phyloP scores from a whole-genome alignment of 2,797 vertebrate species.

The Ataeniobius toweri region DNA sequence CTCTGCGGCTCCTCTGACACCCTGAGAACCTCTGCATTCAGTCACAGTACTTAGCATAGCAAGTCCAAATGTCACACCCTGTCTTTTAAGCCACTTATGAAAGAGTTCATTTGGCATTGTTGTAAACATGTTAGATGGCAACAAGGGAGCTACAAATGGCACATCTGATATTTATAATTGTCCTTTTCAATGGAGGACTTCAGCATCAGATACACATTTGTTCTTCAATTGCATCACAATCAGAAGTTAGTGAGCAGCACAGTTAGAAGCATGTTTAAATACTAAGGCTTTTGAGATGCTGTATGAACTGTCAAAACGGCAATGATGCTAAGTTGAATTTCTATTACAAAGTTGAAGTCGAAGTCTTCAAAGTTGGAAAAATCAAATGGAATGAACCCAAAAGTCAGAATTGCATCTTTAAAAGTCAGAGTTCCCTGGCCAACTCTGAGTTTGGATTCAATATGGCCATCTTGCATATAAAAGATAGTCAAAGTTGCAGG shows the following conservation, averaged over 20 bases:
- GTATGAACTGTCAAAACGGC: no score
- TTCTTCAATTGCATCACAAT: background rate
- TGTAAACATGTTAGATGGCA: constrained; percentile 7
- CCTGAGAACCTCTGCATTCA: constrained; percentile 41
- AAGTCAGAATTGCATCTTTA: background rate
- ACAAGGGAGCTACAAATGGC: background rate
- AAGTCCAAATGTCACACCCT: constrained; percentile 54
- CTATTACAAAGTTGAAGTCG: background rate
- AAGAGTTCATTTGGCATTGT: constrained; percentile 16
- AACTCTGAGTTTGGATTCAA: background rate
- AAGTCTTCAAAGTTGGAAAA: background rate
- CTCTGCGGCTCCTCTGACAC: constrained; percentile 40
- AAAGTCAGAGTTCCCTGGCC: background rate
- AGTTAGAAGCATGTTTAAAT: background rate
- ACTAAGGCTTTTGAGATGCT: no score
- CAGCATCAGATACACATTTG: background rate
- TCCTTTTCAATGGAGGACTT: background rate
- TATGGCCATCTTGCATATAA: no score
- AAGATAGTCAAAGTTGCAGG: no score
- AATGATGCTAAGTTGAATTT: background rate
- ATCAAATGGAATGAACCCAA: background rate
- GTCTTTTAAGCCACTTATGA: constrained; percentile 36
- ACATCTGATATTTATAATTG: constrained; percentile 1
- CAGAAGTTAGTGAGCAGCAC: background rate
- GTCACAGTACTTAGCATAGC: constrained; percentile 43